Percentiles rank a stretch among this genome's conserved stretches.
These are phyloP conservation scores for Escarpia spicata DNA, from an alignment of 2,888 invertebrate genomes.

Conservation along the genomic window DNA sequence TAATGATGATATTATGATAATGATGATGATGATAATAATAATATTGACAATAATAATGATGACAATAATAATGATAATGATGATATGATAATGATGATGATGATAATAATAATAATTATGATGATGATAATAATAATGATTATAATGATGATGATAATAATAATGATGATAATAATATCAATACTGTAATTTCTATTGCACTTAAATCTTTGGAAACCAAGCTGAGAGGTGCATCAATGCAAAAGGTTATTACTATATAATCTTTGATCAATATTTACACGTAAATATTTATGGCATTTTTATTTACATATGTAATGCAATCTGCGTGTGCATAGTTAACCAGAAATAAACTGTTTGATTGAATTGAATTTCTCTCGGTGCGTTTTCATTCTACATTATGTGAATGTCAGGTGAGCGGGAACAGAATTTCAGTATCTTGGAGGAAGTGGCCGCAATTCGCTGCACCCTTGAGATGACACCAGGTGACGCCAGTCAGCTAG, in stretches of 20 bases:
- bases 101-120: too few relatives aligned
- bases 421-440: constrained; percentile 54
- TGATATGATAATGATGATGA: too few relatives aligned
- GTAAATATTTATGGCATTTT: not conserved
- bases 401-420: constrained; percentile 49
- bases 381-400: not conserved
- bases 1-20: too few relatives aligned
- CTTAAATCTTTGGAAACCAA: not conserved
- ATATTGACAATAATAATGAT: too few relatives aligned
- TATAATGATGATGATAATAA: too few relatives aligned
- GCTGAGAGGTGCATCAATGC: not conserved
- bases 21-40: too few relatives aligned
- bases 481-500: constrained; percentile 20
- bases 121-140: too few relatives aligned
- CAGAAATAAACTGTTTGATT: too few relatives aligned
- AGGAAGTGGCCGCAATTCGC: constrained; percentile 59
- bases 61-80: too few relatives aligned
- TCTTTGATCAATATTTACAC: not conserved
- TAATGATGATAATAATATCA: too few relatives aligned
- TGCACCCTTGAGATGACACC: constrained; percentile 41
- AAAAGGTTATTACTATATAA: not conserved
- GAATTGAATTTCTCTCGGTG: not conserved
- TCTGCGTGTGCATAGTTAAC: too few relatives aligned
- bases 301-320: not conserved
- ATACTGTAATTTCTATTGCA: not conserved